Base-by-base conservation (phyloP, 2,797 vertebrate species). In the Miichthys miiuy region DNA sequence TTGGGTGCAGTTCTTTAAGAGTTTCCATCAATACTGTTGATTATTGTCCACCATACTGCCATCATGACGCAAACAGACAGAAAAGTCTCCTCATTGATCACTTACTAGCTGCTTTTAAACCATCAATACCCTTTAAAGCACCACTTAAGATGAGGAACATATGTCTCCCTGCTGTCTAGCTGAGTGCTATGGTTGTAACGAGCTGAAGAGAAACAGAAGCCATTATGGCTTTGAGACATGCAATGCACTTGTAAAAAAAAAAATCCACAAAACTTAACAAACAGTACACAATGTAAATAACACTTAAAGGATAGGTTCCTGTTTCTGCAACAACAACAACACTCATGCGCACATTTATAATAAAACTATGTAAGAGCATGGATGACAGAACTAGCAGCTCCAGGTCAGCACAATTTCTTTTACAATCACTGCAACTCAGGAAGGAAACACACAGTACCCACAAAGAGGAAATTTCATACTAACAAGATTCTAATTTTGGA, bases 71-170 rank as follows among this genome's bases (percentile, higher is more conserved):
- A 86, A 87, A 85, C 82, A 64, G 91, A 89, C 87, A 87, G 73
- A 72, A 77, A 82, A 64, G 82, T 90, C 89, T 88, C 81, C 79
- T 81, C 89, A 93, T 92, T 93, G 95, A 94, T 95, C 93, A 85
- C 82, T 84, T 87, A 84, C 87, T 75, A 75, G 88, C 84, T 86
- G 91, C 94, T 94, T 93, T 95, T 91, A 95, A 94, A 92, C 84
- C 91, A 92, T 95, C 95, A 93, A 95, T 96, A 95, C 82, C 78
- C 90, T 91, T 94, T 90, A 94, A 91, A 95, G 93, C 86, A 84
- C 83, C 94, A 93, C 93, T 95, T 94, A 93, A 90, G 84, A 91
- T 67, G 84, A 89, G 91, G 82, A 90, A 87, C 94, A 93, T 91
- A 90, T 91, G 90, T 93, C 91, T 89, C 84, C 86, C 83, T 80